Evolutionary conservation across 2,797 vertebrate species (phyloP).

Genomic region (Pseudochirops corinnae): DNA sequence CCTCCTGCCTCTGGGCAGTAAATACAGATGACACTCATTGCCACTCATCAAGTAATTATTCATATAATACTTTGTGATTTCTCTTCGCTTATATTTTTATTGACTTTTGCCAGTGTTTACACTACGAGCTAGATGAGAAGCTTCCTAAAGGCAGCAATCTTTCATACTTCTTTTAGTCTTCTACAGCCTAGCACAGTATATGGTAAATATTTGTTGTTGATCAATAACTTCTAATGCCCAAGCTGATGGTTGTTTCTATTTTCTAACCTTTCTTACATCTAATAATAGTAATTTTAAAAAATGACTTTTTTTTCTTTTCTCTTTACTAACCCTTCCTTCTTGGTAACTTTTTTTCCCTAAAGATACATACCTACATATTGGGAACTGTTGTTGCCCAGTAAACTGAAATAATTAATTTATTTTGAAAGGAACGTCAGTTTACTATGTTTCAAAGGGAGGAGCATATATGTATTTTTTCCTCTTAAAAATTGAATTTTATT

Average conservation of each 20-base stretch:
- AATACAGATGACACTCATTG: background rate
- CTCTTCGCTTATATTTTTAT: background rate
- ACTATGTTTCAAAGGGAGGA: constrained; percentile 58
- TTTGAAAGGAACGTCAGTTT: constrained; percentile 52
- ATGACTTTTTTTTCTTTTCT: constrained; percentile 4
- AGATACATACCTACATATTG: constrained; percentile 22
- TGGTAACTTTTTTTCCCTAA: constrained; percentile 11
- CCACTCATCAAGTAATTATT: background rate
- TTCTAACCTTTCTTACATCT: constrained; percentile 18
- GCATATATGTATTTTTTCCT: background rate
- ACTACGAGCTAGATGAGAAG: background rate
- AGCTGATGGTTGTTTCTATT: constrained; percentile 41
- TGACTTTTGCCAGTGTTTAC: background rate
- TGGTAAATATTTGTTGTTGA: constrained; percentile 25
- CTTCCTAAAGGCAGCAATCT: constrained; percentile 13
- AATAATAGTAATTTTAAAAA: background rate
- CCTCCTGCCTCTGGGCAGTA: background rate
- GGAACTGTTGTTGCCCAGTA: constrained; percentile 52
- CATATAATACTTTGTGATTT: background rate
- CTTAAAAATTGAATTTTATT: constrained; percentile 66
- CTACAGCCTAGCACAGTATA: constrained; percentile 20
- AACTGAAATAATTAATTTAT: constrained; percentile 55
- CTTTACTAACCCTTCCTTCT: constrained; percentile 34
- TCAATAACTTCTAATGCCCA: constrained; percentile 36
- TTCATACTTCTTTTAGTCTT: constrained; percentile 54